A percentile compares a stretch with the other conserved stretches of the same genome.
phyloP scores from a whole-genome alignment of 2,888 invertebrate genomes.

The Eucera pruinosa region DNA sequence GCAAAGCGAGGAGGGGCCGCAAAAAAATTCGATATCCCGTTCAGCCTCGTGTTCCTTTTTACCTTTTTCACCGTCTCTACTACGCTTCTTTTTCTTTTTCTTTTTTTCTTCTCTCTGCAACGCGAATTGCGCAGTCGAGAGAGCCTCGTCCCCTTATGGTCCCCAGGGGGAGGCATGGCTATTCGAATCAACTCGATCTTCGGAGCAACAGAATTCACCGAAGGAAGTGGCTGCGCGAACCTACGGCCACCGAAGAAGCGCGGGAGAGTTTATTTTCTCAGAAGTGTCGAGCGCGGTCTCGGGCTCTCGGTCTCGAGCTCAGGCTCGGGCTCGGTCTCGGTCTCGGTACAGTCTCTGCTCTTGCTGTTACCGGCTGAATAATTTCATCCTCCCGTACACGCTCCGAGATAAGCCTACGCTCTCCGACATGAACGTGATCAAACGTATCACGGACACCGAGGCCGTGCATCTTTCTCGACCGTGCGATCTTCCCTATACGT shows the following conservation, averaged over 20 bases:
- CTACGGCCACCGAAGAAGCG: slow-evolving; percentile 54
- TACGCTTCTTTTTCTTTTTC: slow-evolving; percentile 22
- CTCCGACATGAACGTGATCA: slow-evolving; percentile 36
- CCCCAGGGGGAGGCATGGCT: slow-evolving; percentile 39
- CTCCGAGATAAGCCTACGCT: slow-evolving; percentile 38
- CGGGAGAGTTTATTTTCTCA: slow-evolving; percentile 74
- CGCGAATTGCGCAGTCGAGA: slow-evolving; percentile 59
- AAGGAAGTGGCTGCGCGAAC: slow-evolving; percentile 55
- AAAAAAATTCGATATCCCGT: slow-evolving; percentile 72
- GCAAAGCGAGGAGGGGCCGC: slow-evolving; percentile 66
- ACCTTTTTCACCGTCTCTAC: slow-evolving; percentile 44
- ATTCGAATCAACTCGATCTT: slow-evolving; percentile 62
- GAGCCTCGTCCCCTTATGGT: slow-evolving; percentile 42
- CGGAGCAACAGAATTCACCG: slow-evolving; percentile 63
- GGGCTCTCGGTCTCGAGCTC: too few species aligned
- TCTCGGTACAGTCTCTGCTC: slow-evolving; percentile 59
- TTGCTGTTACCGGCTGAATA: slow-evolving; percentile 64
- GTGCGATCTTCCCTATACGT: slow-evolving; percentile 15
- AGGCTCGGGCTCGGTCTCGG: slow-evolving; percentile 44
- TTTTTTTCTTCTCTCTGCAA: slow-evolving; percentile 37
- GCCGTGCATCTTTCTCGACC: slow-evolving; percentile 21
- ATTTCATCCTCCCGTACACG: slow-evolving; percentile 56
- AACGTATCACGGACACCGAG: slow-evolving; percentile 41
- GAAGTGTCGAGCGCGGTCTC: slow-evolving; percentile 59
- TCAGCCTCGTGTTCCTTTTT: slow-evolving; percentile 54